A percentile compares a stretch with the other conserved stretches of the same genome.
These are phyloP conservation scores for Drosophila ananassae DNA, from an alignment of 1,140 invertebrate species.

Conservation along the genomic window DNA sequence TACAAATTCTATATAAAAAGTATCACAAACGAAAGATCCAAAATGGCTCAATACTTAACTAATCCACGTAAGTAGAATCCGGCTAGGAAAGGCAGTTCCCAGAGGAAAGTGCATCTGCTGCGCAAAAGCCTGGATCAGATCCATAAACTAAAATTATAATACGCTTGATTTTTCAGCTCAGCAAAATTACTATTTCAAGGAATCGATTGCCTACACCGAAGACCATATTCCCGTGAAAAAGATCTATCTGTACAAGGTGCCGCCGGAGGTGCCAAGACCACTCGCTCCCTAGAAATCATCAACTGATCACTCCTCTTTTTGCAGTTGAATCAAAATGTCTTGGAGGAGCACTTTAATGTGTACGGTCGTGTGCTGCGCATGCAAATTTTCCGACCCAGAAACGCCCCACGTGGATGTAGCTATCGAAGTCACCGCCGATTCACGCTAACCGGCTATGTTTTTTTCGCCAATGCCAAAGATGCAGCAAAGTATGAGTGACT, in stretches of 20 bases:
- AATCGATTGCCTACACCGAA: conserved; percentile 61
- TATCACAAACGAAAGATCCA: background rate
- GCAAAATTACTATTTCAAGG: conserved; percentile 46
- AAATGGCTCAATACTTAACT: conserved; percentile 14
- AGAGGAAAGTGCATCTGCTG: background rate
- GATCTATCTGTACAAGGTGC: conserved; percentile 42
- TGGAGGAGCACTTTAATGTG: conserved; percentile 19
- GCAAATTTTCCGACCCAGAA: background rate
- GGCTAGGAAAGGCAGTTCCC: background rate
- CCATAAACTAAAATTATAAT: background rate
- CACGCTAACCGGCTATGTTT: conserved; percentile 38
- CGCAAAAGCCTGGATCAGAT: background rate
- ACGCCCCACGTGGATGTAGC: background rate
- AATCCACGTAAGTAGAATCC: conserved; percentile 25
- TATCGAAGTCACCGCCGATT: background rate
- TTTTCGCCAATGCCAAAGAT: conserved; percentile 25
- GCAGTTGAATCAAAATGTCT: conserved; percentile 17
- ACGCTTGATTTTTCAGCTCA: conserved; percentile 6
- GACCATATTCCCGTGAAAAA: conserved; percentile 60
- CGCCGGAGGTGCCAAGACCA: conserved; percentile 23
- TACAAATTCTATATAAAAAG: background rate
- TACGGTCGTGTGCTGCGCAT: conserved; percentile 49
- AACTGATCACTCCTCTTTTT: background rate
- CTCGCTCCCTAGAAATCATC: background rate
- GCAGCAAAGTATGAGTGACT: conserved; percentile 55